A percentile compares a stretch with the other conserved stretches of the same genome.
phyloP scores from a whole-genome alignment of 1,140 invertebrate species.

The Sitodiplosis mosellana region DNA sequence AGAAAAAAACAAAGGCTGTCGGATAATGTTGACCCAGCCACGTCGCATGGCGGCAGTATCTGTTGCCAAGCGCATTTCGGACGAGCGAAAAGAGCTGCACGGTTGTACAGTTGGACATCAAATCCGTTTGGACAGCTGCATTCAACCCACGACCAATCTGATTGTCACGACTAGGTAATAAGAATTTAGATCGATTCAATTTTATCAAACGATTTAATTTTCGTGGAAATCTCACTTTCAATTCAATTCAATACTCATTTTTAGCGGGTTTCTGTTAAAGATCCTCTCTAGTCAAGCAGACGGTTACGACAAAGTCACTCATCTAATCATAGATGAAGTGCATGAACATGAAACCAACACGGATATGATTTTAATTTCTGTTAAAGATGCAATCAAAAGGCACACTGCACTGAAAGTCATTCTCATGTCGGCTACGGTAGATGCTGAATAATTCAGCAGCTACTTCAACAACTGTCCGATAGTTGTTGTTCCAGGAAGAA shows the following conservation, averaged over 20 bases:
- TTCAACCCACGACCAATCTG: constrained; percentile 54
- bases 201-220: too few species aligned
- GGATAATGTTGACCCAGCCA: constrained; percentile 73
- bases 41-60: constrained; percentile 69
- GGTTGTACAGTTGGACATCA: constrained; percentile 69
- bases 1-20: constrained; percentile 26
- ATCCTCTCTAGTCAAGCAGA: constrained; percentile 9
- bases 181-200: too few species aligned
- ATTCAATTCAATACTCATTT: too few species aligned
- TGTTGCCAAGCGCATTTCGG: constrained; percentile 62
- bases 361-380: constrained; percentile 80
- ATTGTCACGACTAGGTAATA: constrained; percentile 74
- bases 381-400: constrained; percentile 55
- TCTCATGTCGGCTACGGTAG: constrained; percentile 89
- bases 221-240: too few species aligned
- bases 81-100: constrained; percentile 53
- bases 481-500: constrained; percentile 59
- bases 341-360: constrained; percentile 85
- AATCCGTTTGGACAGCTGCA: constrained; percentile 25
- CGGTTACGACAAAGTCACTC: constrained; percentile 43
- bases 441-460: constrained; percentile 56
- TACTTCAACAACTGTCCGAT: constrained; percentile 63
- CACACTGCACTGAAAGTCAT: constrained; percentile 61
- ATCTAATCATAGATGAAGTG: constrained; percentile 84
- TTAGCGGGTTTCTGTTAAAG: constrained; percentile 13